Evolutionary conservation across 2,113 vertebrate species (phyloP).

Genomic region (Leptobrachium leishanense): DNA sequence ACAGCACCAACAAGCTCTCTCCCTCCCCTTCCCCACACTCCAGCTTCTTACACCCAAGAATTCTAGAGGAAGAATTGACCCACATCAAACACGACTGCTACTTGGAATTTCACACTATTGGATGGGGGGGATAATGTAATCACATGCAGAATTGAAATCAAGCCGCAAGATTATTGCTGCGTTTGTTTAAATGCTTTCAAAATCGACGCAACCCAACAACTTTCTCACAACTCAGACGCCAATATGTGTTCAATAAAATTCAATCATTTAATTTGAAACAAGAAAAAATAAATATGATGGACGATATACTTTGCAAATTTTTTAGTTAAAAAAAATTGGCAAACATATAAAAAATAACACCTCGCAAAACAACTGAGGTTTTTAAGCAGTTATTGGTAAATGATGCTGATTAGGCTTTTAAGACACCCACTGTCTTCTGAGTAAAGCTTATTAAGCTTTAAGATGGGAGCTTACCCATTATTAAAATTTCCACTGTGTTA

Average conservation of each 20-base stretch:
- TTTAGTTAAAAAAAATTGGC: background rate
- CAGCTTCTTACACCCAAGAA: slow-evolving; percentile 54
- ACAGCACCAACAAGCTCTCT: background rate
- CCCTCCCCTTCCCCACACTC: background rate
- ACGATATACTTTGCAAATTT: slow-evolving; percentile 9
- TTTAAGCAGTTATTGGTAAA: slow-evolving; percentile 33
- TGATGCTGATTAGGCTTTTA: slow-evolving; percentile 25
- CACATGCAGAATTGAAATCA: slow-evolving; percentile 37
- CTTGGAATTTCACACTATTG: slow-evolving; percentile 54
- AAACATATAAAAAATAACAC: background rate
- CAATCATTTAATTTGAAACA: slow-evolving; percentile 11
- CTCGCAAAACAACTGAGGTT: background rate
- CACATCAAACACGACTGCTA: slow-evolving; percentile 53
- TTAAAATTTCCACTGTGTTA: slow-evolving; percentile 72
- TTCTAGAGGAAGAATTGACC: slow-evolving; percentile 53
- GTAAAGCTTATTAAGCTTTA: slow-evolving; percentile 59
- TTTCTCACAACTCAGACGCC: background rate
- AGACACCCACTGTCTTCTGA: slow-evolving; percentile 44
- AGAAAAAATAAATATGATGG: background rate
- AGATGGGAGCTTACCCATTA: slow-evolving; percentile 58
- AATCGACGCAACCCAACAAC: background rate
- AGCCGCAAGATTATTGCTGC: slow-evolving; percentile 34
- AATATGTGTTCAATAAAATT: background rate
- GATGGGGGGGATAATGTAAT: slow-evolving; percentile 52
- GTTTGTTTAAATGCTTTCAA: slow-evolving; percentile 42